Percentiles rank a stretch among this genome's conserved stretches.
phyloP scores from a whole-genome alignment of 2,797 vertebrate species.

The Pangasius krempfi region DNA sequence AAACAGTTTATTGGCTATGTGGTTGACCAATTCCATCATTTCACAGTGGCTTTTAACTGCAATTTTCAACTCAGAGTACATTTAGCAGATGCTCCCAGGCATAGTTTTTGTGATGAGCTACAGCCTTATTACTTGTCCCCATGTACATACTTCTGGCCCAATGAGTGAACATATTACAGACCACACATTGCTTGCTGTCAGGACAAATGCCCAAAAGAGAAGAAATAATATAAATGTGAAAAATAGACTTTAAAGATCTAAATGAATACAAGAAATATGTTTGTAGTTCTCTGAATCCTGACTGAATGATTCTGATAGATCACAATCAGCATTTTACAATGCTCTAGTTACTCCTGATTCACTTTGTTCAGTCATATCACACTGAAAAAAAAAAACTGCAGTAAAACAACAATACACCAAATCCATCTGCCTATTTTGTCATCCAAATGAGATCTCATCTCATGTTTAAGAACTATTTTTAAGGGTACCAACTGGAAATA shows the following conservation, averaged over 20 bases:
- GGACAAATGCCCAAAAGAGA: not conserved
- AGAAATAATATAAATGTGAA: not conserved
- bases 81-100: not conserved
- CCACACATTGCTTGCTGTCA: not conserved
- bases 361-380: too few relatives aligned
- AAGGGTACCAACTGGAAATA: too few relatives aligned
- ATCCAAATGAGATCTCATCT: too few relatives aligned
- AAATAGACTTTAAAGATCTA: not conserved
- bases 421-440: too few relatives aligned
- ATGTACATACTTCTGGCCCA: not conserved
- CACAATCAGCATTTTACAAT: too few relatives aligned
- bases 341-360: too few relatives aligned
- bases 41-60: not conserved
- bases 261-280: not conserved
- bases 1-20: not conserved
- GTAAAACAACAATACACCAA: too few relatives aligned
- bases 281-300: too few relatives aligned
- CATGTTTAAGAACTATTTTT: too few relatives aligned
- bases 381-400: too few relatives aligned
- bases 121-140: not conserved
- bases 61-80: not conserved
- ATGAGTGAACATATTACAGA: not conserved
- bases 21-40: not conserved
- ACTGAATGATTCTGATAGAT: too few relatives aligned
- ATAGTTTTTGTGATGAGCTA: not conserved